Evolutionary conservation across 2,888 invertebrate species (phyloP).

Genomic region (Omphaloscelis lunosa): DNA sequence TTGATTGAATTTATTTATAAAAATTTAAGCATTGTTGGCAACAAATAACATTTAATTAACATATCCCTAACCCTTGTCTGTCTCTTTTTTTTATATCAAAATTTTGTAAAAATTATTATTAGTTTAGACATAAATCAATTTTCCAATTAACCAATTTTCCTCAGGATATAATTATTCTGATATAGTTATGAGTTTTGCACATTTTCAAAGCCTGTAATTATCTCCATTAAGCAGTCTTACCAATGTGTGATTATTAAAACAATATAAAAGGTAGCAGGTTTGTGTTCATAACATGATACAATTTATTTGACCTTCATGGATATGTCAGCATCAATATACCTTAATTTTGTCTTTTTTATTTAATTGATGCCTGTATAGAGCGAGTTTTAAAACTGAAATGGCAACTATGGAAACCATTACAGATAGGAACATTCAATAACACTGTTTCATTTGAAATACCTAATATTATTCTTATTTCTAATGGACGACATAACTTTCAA

Average conservation of each 20-base stretch:
- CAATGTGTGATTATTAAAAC: not conserved
- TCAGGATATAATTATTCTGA: not conserved
- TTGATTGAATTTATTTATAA: not conserved
- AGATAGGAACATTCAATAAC: not conserved
- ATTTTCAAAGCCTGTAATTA: not conserved
- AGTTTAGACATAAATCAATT: not conserved
- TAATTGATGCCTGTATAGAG: not conserved
- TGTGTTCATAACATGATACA: constrained; percentile 2
- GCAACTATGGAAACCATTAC: not conserved
- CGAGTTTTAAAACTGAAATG: not conserved
- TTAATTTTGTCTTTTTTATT: constrained; percentile 2
- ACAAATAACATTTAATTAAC: not conserved
- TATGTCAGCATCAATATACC: constrained; percentile 6
- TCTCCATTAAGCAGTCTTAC: not conserved
- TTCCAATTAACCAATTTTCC: not conserved
- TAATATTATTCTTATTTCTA: not conserved
- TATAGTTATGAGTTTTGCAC: not conserved
- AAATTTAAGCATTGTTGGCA: not conserved
- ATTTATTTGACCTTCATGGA: constrained; percentile 23
- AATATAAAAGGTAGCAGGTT: not conserved
- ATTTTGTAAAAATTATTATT: not conserved
- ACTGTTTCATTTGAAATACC: not conserved
- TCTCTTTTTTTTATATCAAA: not conserved
- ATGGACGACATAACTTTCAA: not conserved
- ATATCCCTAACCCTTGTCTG: not conserved